Base-by-base conservation (phyloP, 2,797 vertebrate genomes). In the Euthynnus affinis region DNA sequence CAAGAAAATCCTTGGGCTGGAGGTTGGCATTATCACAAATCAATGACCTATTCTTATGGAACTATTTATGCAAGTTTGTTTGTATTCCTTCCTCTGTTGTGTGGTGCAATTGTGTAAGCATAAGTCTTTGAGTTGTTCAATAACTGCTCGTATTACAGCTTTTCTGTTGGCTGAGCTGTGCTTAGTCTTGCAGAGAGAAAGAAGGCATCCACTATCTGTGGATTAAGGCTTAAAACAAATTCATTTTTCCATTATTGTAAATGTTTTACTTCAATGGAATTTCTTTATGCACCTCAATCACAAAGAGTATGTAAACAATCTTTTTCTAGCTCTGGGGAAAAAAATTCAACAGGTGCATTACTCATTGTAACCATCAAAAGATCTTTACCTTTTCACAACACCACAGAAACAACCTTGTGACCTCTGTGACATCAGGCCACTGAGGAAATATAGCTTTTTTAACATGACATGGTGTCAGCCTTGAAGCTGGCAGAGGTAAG, bases 11-110 rank as follows among this genome's bases (percentile, higher is more conserved):
- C 51, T 40, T 22, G 32, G 14, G n/a, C n/a, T 9, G 4, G 23
- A 61, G 66, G 2, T 66, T 65, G 42, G 64, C n/a, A 37, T 73
- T 25, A 27, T 68, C 48, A 23, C 57, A 80, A 83, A 91, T 84
- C 61, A 61, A 81, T 78, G 7, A 49, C 7, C 25, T 56, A 17
- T 42, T 58, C 10, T 75, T 51, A 17, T 44, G 9, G 51, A 34
- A 22, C 2, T 18, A 32, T 71, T 42, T 12, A 32, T 56, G 27
- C 27, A 40, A 1, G 44, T 52, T 67, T 71, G 13, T 46, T 72
- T 37, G 34, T 37, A 23, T 9, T 49, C 0, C 3, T 32, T 52
- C 10, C 17, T 15, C 59, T 48, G 25, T 17, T 57, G 14, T 76
- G 42, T 20, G 1, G 17, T 23, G 5, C 15, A 44, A 51, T 14